These are phyloP conservation scores for Aleiodes sp. DNA, from an alignment of 1,140 invertebrate species.

Conservation along the genomic window DNA sequence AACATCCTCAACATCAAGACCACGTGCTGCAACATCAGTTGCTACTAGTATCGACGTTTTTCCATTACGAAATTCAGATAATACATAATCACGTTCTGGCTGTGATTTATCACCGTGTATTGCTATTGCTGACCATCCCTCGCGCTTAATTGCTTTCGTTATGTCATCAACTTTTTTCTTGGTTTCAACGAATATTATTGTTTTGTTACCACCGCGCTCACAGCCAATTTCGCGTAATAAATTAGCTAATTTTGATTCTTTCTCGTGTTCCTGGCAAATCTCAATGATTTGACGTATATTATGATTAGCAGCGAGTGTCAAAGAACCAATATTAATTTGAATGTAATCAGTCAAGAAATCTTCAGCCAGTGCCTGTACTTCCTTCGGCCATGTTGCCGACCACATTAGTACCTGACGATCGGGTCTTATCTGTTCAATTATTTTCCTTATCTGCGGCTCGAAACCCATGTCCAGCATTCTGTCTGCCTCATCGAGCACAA, in stretches of 20 bases:
- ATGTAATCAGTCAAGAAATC: constrained; percentile 93
- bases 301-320: constrained; percentile 94
- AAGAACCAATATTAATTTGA: constrained; percentile 93
- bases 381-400: constrained; percentile 99
- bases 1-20: constrained; percentile 98
- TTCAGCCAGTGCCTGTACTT: constrained; percentile 92
- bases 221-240: constrained; percentile 86
- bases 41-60: constrained; percentile 95
- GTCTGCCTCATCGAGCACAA: constrained; percentile 96
- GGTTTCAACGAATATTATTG: constrained; percentile 97
- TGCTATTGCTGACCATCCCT: constrained; percentile 85
- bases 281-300: constrained; percentile 98
- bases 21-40: constrained; percentile 98
- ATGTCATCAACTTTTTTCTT: constrained; percentile 98
- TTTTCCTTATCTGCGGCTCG: constrained; percentile 98
- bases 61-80: constrained; percentile 92
- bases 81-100: constrained; percentile 92
- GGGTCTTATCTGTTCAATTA: constrained; percentile 94
- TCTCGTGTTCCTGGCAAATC: constrained; percentile 91
- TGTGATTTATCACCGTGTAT: constrained; percentile 99
- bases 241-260: constrained; percentile 82
- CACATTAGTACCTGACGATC: constrained; percentile 98
- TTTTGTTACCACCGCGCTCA: constrained; percentile 91
- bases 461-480: constrained; percentile 96
- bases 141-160: constrained; percentile 86